Conservation (phyloP, 2,888 invertebrate genomes). For the Leucoma salicis region DNA sequence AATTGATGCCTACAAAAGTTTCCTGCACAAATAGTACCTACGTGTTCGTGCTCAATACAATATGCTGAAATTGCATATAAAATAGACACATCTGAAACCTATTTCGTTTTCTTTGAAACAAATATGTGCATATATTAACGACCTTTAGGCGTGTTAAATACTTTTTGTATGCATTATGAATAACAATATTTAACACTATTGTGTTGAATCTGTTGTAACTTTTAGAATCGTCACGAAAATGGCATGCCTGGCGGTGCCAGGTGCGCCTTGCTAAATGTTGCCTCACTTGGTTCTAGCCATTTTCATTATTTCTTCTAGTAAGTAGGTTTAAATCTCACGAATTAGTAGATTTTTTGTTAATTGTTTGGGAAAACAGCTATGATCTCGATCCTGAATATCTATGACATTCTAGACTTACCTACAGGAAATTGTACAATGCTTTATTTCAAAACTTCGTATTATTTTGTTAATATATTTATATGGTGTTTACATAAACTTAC, state of each 20-base stretch:
- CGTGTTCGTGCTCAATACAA: too few relatives aligned
- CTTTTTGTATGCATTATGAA: conserved; percentile 1
- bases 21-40: not conserved
- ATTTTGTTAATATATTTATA: too few relatives aligned
- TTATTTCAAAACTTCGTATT: too few relatives aligned
- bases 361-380: too few relatives aligned
- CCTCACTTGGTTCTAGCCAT: conserved; percentile 29
- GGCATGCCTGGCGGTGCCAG: conserved; percentile 50
- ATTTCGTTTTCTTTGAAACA: conserved; percentile 1
- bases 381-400: too few relatives aligned
- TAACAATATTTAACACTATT: conserved; percentile 9
- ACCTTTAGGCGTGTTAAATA: conserved; percentile 5
- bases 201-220: conserved; percentile 19
- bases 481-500: too few relatives aligned
- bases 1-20: not conserved
- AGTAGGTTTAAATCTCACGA: too few relatives aligned
- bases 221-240: conserved; percentile 48
- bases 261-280: conserved; percentile 46
- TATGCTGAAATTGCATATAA: too few relatives aligned
- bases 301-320: too few relatives aligned
- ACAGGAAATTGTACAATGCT: too few relatives aligned
- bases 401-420: too few relatives aligned
- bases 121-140: conserved; percentile 8
- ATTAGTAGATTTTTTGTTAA: too few relatives aligned
- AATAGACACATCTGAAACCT: not conserved